phyloP scores from a whole-genome alignment of 2,113 vertebrate genomes.

The Gymnarchus niloticus region DNA sequence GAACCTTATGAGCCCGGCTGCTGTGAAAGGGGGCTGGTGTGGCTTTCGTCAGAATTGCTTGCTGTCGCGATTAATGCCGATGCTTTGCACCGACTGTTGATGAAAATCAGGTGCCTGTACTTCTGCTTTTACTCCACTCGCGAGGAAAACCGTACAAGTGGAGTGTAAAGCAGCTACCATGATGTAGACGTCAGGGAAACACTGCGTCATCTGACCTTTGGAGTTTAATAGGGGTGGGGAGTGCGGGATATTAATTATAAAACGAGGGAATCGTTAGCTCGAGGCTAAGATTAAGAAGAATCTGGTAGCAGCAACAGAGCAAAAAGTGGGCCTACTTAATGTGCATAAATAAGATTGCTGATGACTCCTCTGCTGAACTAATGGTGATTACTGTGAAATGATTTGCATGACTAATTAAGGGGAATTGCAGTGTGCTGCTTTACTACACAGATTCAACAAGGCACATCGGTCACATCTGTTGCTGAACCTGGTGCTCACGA shows the following conservation, averaged over 20 bases:
- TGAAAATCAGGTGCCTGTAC: not conserved
- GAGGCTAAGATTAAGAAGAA: constrained; percentile 1
- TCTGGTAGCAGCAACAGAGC: not conserved
- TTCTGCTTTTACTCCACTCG: not conserved
- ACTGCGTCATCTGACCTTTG: not conserved
- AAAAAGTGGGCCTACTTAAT: constrained; percentile 12
- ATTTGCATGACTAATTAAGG: constrained; percentile 14
- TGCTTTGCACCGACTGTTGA: not conserved
- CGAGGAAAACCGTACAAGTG: not conserved
- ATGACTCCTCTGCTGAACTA: constrained; percentile 13
- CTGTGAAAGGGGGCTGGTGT: not conserved
- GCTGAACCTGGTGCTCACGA: too few species aligned
- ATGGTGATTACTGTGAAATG: constrained; percentile 13
- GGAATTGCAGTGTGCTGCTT: constrained; percentile 9
- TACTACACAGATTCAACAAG: not conserved
- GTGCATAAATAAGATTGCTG: constrained; percentile 11
- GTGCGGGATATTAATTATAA: not conserved
- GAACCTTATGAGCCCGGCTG: not conserved
- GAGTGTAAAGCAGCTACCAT: not conserved
- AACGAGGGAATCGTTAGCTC: not conserved
- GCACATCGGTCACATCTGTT: constrained; percentile 2
- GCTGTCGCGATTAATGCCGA: not conserved
- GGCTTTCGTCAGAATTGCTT: not conserved
- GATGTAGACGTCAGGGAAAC: not conserved
- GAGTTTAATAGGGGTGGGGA: not conserved